Conservation (phyloP, 2,797 vertebrate genomes). For the Gymnothorax reevesii region DNA sequence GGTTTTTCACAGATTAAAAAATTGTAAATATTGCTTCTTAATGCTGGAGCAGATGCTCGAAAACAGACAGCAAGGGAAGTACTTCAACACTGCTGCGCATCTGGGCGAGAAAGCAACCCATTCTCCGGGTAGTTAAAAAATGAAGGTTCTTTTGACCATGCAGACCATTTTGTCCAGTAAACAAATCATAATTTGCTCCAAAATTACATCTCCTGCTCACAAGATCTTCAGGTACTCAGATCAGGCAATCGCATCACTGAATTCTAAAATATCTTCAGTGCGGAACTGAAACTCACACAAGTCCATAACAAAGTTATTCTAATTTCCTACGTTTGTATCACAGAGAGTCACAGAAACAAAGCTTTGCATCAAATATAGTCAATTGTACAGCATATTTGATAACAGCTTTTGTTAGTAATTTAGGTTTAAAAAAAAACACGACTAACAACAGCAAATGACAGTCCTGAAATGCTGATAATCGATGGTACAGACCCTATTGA, state of each 20-base stretch:
- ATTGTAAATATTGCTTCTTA: background rate
- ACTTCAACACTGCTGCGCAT: background rate
- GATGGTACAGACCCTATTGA: background rate
- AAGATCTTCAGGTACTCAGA: background rate
- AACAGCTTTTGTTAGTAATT: conserved; percentile 28
- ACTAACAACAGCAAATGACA: conserved; percentile 38
- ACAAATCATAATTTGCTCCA: background rate
- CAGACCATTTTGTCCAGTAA: background rate
- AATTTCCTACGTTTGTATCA: conserved; percentile 11
- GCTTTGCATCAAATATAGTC: conserved; percentile 15
- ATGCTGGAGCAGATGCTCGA: background rate
- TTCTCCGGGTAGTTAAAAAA: background rate
- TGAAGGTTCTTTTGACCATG: background rate
- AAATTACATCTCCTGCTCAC: background rate
- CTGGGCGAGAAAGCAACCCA: background rate
- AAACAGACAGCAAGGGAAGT: background rate
- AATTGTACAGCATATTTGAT: conserved; percentile 33
- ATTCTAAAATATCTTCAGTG: conserved; percentile 3
- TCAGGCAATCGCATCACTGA: conserved; percentile 14
- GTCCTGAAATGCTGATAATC: background rate
- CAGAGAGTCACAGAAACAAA: background rate
- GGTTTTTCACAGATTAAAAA: background rate
- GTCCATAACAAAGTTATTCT: background rate
- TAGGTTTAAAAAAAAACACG: conserved; percentile 54
- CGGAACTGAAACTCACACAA: background rate